Evolutionary conservation across 2,888 invertebrate species (phyloP).

Genomic region (Drosophila rellima): DNA sequence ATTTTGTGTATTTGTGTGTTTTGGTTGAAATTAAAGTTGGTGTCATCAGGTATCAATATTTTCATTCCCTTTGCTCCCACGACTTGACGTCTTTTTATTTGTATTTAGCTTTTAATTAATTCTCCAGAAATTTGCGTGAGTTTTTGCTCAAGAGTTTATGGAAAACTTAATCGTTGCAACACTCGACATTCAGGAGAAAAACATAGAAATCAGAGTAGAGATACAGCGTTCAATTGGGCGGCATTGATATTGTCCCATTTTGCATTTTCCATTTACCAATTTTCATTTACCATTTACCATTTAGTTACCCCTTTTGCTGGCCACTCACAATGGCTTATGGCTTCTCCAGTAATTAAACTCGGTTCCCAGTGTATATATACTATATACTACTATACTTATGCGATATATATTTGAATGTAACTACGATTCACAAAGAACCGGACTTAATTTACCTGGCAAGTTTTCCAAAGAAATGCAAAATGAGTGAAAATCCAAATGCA

Average conservation of each 20-base stretch:
- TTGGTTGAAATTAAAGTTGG: conserved; percentile 2
- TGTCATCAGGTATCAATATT: conserved; percentile 18
- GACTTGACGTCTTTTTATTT: conserved; percentile 29
- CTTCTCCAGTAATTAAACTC: conserved; percentile 23
- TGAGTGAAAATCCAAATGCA: background rate
- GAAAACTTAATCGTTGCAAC: conserved; percentile 29
- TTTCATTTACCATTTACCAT: conserved; percentile 1
- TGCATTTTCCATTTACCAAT: background rate
- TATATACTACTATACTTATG: background rate
- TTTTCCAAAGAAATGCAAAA: background rate
- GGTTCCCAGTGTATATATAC: conserved; percentile 7
- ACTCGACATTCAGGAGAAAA: conserved; percentile 12
- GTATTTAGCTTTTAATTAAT: conserved; percentile 65
- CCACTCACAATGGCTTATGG: conserved; percentile 12
- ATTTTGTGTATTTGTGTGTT: background rate
- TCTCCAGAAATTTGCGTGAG: conserved; percentile 52
- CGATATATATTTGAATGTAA: background rate
- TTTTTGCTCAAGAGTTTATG: conserved; percentile 18
- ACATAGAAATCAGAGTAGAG: too few relatives aligned
- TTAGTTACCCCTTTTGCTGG: background rate
- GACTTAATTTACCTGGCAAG: background rate
- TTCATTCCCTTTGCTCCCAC: background rate
- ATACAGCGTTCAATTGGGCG: conserved; percentile 31
- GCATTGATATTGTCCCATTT: conserved; percentile 9
- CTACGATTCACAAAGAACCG: background rate